phyloP scores from a whole-genome alignment of 2,797 vertebrate genomes.

The Poeciliopsis turneri region DNA sequence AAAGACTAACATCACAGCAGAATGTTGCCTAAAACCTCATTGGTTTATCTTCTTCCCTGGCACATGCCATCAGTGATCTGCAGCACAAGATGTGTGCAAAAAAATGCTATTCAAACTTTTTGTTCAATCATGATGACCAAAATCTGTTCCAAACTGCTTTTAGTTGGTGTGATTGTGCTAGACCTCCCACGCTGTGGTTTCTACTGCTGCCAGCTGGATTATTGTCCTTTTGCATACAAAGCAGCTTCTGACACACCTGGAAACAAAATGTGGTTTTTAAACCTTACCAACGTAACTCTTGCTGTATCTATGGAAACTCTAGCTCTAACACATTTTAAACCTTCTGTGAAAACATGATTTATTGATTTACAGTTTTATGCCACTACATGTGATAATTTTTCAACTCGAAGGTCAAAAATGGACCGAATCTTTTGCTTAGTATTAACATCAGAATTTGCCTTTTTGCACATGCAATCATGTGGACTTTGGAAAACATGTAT shows the following conservation, averaged over 20 bases:
- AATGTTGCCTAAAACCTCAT: no score
- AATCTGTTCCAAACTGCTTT: not conserved
- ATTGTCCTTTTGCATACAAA: not conserved
- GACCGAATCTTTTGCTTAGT: not conserved
- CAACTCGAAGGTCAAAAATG: not conserved
- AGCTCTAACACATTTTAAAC: not conserved
- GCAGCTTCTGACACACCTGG: conserved; percentile 1
- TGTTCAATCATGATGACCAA: not conserved
- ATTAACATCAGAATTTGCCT: not conserved
- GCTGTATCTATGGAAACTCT: not conserved
- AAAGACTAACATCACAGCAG: no score
- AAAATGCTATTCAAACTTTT: not conserved
- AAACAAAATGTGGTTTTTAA: not conserved
- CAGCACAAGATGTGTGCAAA: not conserved
- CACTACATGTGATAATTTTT: not conserved
- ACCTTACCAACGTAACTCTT: not conserved
- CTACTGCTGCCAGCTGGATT: not conserved
- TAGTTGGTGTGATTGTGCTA: not conserved
- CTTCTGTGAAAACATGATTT: not conserved
- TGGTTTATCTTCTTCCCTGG: not conserved
- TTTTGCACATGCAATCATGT: not conserved
- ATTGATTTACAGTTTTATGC: not conserved
- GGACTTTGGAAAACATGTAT: not conserved
- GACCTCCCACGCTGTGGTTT: not conserved
- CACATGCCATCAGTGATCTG: not conserved